phyloP scores from a whole-genome alignment of 2,797 vertebrate species.

The Enteromius treurensis region DNA sequence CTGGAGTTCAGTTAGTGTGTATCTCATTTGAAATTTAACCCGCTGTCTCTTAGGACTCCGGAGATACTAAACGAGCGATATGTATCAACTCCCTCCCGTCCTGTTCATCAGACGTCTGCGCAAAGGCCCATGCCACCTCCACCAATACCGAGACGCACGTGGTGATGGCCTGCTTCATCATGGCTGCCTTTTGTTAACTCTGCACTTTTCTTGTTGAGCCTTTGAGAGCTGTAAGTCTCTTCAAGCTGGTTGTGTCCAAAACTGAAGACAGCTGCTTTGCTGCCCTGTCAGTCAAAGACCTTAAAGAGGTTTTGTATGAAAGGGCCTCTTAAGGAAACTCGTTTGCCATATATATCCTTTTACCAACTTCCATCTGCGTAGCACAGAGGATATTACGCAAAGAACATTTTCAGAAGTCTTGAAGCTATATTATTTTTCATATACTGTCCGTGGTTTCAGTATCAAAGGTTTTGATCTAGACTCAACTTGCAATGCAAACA shows the following conservation, averaged over 20 bases:
- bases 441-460: not conserved
- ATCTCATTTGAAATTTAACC: not conserved
- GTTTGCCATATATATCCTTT: slow-evolving; percentile 11
- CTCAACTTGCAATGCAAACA: slow-evolving; percentile 2
- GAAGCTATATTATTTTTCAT: not conserved
- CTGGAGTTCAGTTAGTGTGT: not conserved
- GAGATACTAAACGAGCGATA: slow-evolving; percentile 75
- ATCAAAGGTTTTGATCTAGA: not conserved
- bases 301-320: slow-evolving; percentile 15
- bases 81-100: slow-evolving; percentile 69
- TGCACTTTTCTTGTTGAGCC: not conserved
- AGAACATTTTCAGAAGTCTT: slow-evolving; percentile 6
- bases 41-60: slow-evolving; percentile 65
- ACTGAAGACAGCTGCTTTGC: not conserved
- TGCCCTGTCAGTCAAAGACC: not conserved
- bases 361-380: not conserved
- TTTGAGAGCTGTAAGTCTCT: slow-evolving; percentile 10
- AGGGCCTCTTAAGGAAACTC: not conserved
- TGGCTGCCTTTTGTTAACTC: not conserved
- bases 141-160: slow-evolving; percentile 70
- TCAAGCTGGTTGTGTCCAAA: not conserved
- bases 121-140: slow-evolving; percentile 64
- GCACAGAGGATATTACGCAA: slow-evolving; percentile 13
- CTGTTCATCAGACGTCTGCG: slow-evolving; percentile 64
- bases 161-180: slow-evolving; percentile 64